Percentiles rank a stretch among this genome's conserved stretches.
Conservation (phyloP, 2,797 vertebrate genomes). For the Schizothorax lantsangensis region DNA sequence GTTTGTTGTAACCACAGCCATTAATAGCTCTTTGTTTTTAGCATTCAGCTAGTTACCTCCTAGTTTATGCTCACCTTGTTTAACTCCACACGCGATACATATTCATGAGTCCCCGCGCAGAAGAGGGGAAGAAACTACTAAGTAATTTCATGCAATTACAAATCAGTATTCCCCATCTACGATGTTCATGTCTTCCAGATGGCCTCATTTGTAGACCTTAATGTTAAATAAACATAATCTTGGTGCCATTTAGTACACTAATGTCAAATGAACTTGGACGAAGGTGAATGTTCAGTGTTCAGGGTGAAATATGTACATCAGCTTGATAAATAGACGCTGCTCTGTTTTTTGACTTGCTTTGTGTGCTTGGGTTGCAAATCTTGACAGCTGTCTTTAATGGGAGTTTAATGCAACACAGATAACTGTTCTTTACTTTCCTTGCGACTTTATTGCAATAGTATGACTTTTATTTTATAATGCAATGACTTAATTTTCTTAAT, state of each 20-base stretch:
- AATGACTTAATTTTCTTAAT: neutral
- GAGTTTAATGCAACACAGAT: neutral
- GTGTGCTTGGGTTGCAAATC: slow-evolving; percentile 23
- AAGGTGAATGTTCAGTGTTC: slow-evolving; percentile 53
- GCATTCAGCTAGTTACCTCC: slow-evolving; percentile 38
- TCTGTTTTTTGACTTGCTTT: slow-evolving; percentile 9
- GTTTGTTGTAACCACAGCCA: neutral
- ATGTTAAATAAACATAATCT: slow-evolving; percentile 45
- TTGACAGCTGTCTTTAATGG: slow-evolving; percentile 3
- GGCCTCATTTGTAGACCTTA: slow-evolving; percentile 44
- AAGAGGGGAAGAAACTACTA: slow-evolving; percentile 21
- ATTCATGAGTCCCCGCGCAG: slow-evolving; percentile 17
- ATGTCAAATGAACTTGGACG: slow-evolving; percentile 45
- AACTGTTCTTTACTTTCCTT: neutral
- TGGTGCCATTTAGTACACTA: slow-evolving; percentile 35
- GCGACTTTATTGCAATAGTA: neutral
- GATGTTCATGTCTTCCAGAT: slow-evolving; percentile 35
- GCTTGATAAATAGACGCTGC: slow-evolving; percentile 46
- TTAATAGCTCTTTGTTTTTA: slow-evolving; percentile 12
- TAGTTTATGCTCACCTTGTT: slow-evolving; percentile 25
- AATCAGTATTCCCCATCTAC: slow-evolving; percentile 41
- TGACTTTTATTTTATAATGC: neutral
- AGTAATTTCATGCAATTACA: slow-evolving; percentile 45
- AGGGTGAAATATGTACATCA: slow-evolving; percentile 38
- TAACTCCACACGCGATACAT: slow-evolving; percentile 16